Percentiles rank a stretch among this genome's conserved stretches.
These are phyloP conservation scores for Nomada hirtipes DNA, from an alignment of 2,888 invertebrate species.

Conservation along the genomic window DNA sequence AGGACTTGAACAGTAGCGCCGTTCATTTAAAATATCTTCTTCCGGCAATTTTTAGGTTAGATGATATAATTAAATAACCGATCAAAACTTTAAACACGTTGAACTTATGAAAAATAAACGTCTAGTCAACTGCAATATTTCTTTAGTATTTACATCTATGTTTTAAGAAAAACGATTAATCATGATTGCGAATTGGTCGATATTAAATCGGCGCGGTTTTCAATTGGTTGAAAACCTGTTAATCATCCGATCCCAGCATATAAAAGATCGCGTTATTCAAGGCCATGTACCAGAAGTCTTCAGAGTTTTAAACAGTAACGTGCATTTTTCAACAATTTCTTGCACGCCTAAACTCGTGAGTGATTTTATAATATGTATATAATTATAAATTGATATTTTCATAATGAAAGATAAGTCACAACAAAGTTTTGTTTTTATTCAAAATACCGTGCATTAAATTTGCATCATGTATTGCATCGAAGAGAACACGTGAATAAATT, in stretches of 20 bases:
- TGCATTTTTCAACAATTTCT: constrained; percentile 64
- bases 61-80: neutral
- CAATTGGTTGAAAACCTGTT: constrained; percentile 74
- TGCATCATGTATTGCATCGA: neutral
- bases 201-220: constrained; percentile 69
- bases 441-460: neutral
- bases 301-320: constrained; percentile 31
- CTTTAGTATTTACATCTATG: neutral
- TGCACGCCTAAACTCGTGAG: constrained; percentile 67
- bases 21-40: neutral
- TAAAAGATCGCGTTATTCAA: constrained; percentile 56
- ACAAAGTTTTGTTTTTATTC: neutral
- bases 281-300: constrained; percentile 54
- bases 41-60: constrained; percentile 18
- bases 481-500: neutral
- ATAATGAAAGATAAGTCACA: neutral
- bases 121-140: neutral
- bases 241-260: constrained; percentile 41
- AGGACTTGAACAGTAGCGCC: neutral
- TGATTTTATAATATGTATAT: constrained; percentile 28
- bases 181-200: constrained; percentile 69
- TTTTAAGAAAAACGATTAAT: constrained; percentile 22
- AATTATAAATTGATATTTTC: neutral
- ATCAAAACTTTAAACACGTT: neutral
- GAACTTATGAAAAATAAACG: neutral